Evolutionary conservation across 2,113 vertebrate species (phyloP), one percentile per base, ranked within the genome.

Genomic region (Hymenochirus boettgeri): DNA sequence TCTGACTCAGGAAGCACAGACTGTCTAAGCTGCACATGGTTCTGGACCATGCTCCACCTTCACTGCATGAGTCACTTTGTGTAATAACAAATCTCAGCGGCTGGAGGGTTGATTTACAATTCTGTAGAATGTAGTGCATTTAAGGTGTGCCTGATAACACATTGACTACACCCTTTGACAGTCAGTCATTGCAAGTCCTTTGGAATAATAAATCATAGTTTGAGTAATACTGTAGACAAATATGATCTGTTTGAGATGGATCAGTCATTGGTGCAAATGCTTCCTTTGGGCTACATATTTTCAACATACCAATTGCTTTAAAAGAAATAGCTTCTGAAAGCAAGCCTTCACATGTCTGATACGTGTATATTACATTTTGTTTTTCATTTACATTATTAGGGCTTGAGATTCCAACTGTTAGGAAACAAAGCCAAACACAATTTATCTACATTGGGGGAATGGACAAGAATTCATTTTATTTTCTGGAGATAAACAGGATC

Each of bases 221-320:
- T 94, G 90, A 94, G 85, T 94, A 90, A 94, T 45, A 7, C 56
- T 69, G 63, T 56, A 72, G 64, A 87, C 81, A 80, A 60, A 79
- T 9, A 57, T 5, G 2, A 50, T 46, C 66, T 50, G 71, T 73
- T 72, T 0, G 0, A 61, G 52, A 72, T 82, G 72, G 76, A 57
- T 71, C 18, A 72, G 5, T 62, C 52, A 63, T 62, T 29, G 75
- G 61, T 65, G 63, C 47, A 31, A 52, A 60, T 65, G 50, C 29
- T 79, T 76, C 75, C 85, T 79, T 46, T 7, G 47, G 72, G 73
- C 78, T 78, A 66, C n/a, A 18, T 27, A 61, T 76, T 81, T 83
- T 76, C 24, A 69, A 6, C 2, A 65, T 48, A 33, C 19, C 65
- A 17, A 5, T 5, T 21, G 27, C 39, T 15, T n/a, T 7, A 42